These are phyloP conservation scores for Pogonocherus hispidulus DNA, from an alignment of 2,888 invertebrate species.

Conservation along the genomic window DNA sequence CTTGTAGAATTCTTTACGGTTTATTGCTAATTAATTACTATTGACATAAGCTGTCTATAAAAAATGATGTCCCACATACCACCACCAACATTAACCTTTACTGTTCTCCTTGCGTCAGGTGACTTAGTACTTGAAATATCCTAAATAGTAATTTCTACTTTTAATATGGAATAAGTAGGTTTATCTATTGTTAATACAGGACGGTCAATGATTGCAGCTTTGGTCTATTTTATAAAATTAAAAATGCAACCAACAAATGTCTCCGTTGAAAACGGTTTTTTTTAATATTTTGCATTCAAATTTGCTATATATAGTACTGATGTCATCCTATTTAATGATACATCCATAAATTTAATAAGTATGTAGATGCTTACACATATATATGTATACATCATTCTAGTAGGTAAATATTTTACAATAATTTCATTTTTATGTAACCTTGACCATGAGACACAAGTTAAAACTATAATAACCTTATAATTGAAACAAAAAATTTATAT, in stretches of 20 bases:
- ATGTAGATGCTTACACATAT: neutral
- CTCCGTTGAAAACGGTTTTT: no score
- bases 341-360: neutral
- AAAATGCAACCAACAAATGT: no score
- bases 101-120: neutral
- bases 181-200: neutral
- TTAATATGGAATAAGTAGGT: neutral
- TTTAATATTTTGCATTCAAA: conserved; percentile 9
- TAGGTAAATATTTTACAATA: no score
- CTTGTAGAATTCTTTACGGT: conserved; percentile 3
- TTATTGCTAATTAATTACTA: neutral
- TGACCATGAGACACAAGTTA: no score
- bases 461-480: no score
- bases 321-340: conserved; percentile 6
- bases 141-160: neutral
- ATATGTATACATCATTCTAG: no score
- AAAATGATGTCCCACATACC: neutral
- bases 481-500: no score
- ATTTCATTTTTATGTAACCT: no score
- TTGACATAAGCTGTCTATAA: neutral
- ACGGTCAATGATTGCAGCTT: neutral
- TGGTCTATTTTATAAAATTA: no score
- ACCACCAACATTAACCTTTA: neutral
- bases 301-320: conserved; percentile 30
- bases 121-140: neutral